Evolutionary conservation across 2,113 vertebrate genomes (phyloP).

Genomic region (Phalacrocorax brasilianus): DNA sequence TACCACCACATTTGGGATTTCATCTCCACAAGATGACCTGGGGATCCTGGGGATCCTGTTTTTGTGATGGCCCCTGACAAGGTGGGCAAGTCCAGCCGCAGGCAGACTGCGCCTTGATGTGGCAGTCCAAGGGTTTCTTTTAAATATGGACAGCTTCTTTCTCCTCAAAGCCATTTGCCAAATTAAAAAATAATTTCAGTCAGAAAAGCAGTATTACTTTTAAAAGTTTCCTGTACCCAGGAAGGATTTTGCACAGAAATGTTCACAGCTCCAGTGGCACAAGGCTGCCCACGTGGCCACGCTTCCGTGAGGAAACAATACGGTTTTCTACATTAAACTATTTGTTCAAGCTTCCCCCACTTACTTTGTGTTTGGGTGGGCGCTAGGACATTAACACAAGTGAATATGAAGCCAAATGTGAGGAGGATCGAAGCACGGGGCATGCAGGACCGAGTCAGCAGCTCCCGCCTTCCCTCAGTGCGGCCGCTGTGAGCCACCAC

Average conservation of each 20-base stretch:
- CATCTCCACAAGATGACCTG: accelerated
- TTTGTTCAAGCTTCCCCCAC: not conserved
- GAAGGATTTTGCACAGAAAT: not conserved
- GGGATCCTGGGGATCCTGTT: not conserved
- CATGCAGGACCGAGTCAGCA: accelerated
- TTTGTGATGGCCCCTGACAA: accelerated
- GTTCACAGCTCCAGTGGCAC: accelerated
- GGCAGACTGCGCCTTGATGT: accelerated
- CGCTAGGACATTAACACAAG: not conserved
- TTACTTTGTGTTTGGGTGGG: not conserved
- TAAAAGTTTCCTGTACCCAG: no score
- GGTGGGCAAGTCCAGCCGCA: not conserved
- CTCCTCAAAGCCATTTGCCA: not conserved
- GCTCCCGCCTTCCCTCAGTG: not conserved
- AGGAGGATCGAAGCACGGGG: accelerated
- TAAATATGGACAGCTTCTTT: not conserved
- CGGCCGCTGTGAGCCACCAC: accelerated
- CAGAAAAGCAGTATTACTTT: not conserved
- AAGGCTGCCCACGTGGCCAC: accelerated
- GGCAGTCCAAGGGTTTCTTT: accelerated
- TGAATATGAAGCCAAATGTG: accelerated
- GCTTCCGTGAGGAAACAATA: not conserved
- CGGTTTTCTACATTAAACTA: accelerated
- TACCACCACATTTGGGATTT: not conserved
- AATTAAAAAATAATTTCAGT: not conserved